A percentile compares a stretch with the other conserved stretches of the same genome.
Conservation (phyloP, 2,797 vertebrate genomes). For the Antennarius maculatus region DNA sequence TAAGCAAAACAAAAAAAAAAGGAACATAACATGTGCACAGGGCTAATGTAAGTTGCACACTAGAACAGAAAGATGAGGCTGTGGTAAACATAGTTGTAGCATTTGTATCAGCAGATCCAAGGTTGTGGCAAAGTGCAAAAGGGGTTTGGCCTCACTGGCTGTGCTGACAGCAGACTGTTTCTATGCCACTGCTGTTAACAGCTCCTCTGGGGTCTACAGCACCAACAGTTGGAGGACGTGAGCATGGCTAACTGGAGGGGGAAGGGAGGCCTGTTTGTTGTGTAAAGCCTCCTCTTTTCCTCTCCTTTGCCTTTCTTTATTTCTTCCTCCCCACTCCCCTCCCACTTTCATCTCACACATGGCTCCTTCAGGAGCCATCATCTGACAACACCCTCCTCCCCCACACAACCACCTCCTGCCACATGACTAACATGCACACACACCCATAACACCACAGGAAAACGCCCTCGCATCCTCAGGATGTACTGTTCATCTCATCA, state of each 20-base stretch:
- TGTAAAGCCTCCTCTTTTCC: conserved; percentile 72
- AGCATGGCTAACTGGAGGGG: conserved; percentile 57
- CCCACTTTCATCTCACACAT: conserved; percentile 73
- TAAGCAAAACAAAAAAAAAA: conserved; percentile 11
- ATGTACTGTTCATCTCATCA: conserved; percentile 69
- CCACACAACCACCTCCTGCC: conserved; percentile 70
- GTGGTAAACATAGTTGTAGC: conserved; percentile 51
- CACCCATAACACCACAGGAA: conserved; percentile 73
- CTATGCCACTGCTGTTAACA: conserved; percentile 74
- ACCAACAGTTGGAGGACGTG: conserved; percentile 75
- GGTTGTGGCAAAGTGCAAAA: conserved; percentile 55
- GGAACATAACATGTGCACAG: neutral
- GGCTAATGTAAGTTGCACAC: conserved; percentile 1
- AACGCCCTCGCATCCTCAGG: conserved; percentile 77
- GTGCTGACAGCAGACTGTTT: conserved; percentile 68
- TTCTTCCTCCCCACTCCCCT: conserved; percentile 64
- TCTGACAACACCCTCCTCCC: conserved; percentile 78
- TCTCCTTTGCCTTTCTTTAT: conserved; percentile 67
- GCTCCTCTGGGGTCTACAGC: conserved; percentile 73
- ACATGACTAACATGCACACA: conserved; percentile 71
- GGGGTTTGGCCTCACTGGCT: conserved; percentile 64
- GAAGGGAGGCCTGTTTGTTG: conserved; percentile 73
- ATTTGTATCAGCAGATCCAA: conserved; percentile 54
- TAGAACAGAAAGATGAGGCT: conserved; percentile 2
- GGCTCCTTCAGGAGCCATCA: conserved; percentile 76